Evolutionary conservation across 2,113 vertebrate species (phyloP), one percentile per base, ranked within the genome.

Genomic region (Callaeas wilsoni): DNA sequence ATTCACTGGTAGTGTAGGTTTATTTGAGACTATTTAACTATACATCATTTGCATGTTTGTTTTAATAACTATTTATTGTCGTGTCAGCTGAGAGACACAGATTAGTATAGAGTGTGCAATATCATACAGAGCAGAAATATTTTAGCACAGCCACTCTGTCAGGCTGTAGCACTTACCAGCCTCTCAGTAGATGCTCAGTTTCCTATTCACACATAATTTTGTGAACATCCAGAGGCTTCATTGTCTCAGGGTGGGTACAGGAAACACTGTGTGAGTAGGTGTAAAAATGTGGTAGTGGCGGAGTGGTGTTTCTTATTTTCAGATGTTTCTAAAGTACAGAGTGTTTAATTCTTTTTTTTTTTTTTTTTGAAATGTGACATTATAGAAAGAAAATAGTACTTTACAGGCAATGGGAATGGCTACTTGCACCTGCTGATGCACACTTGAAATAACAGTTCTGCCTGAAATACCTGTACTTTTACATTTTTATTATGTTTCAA

Each of bases 51-150:
- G 39, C 33, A 41, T 64, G 75, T 49, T 75, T 88, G 25, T 86
- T 88, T 75, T 93, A 93, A 88, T 94, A 89, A 87, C 44, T 75
- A 42, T 27, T 90, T 94, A 86, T 30, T 92, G 47, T 56, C 29
- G 21, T 69, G 53, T 64, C 79, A 92, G 49, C 76, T 64, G 88
- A 56, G 83, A 92, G 32, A 70, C 1, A 5, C 60, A 67, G 82
- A 83, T 73, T 62, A 91, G 53, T 81, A 64, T 11, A 85, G 18
- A 81, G 64, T 71, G 55, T 71, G 64, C 56, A 77, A 35, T 84
- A 59, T 59, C 26, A 53, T 8, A 55, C 14, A 60, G 33, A 90
- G 79, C 56, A 85, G 82, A 71, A 44, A 83, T 74, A 63, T 49
- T 86, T 90, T 60, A 88, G 39, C 42, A 84, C 16, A 84, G 33